Percentiles rank a stretch among this genome's conserved stretches.
These are phyloP conservation scores for Eidolon dupreanum DNA, from an alignment of 2,797 vertebrate genomes.

Conservation along the genomic window DNA sequence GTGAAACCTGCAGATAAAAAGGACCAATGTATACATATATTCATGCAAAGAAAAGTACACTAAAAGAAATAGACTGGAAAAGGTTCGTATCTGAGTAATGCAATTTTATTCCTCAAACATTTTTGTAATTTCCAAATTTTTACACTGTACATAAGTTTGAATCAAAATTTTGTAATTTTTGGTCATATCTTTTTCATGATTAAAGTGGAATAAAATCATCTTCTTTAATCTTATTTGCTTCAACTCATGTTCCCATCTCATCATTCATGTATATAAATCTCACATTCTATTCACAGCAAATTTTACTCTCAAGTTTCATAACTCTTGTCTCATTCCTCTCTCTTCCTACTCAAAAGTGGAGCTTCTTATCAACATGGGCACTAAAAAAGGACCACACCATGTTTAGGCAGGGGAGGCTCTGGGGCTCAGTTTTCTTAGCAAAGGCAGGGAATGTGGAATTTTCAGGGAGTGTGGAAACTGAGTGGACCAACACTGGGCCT, in stretches of 20 bases:
- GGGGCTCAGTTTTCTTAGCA: neutral
- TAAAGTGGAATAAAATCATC: conserved; percentile 50
- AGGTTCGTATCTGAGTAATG: neutral
- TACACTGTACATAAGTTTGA: neutral
- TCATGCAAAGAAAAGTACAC: neutral
- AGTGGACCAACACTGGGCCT: neutral
- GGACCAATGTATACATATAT: neutral
- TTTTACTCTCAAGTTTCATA: neutral
- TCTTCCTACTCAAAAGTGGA: neutral
- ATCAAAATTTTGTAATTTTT: conserved; percentile 52
- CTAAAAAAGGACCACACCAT: neutral
- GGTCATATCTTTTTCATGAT: neutral
- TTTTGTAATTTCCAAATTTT: conserved; percentile 31
- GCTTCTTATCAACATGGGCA: neutral
- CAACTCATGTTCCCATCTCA: conserved; percentile 39
- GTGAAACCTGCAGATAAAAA: neutral
- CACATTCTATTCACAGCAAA: neutral
- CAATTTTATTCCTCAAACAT: conserved; percentile 15
- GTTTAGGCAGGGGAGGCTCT: neutral
- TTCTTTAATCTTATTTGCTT: conserved; percentile 30
- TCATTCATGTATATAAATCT: conserved; percentile 36
- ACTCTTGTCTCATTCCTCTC: neutral
- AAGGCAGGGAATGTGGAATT: neutral
- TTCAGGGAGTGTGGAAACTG: neutral
- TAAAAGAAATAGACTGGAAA: neutral